phyloP scores from a whole-genome alignment of 1,140 invertebrate genomes.

The Leptopilina clavipes region DNA sequence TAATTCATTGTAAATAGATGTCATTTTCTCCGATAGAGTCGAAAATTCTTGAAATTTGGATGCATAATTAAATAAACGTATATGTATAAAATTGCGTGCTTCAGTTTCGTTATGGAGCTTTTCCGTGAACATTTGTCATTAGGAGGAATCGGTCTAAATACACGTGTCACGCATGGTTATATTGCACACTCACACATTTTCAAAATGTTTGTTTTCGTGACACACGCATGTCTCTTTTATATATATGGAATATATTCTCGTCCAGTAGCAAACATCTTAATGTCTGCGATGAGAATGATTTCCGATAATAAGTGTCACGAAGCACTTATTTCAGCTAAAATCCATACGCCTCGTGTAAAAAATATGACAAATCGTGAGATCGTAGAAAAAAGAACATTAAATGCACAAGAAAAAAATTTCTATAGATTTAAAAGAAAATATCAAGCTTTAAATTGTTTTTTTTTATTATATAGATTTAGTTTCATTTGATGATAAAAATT shows the following conservation, averaged over 20 bases:
- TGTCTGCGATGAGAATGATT: slow-evolving; percentile 19
- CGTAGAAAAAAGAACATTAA: too few relatives aligned
- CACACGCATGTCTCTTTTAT: slow-evolving; percentile 24
- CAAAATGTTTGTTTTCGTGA: slow-evolving; percentile 19
- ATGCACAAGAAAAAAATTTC: not conserved
- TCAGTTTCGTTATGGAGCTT: slow-evolving; percentile 25
- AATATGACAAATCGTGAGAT: not conserved
- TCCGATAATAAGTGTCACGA: slow-evolving; percentile 30
- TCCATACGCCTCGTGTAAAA: not conserved
- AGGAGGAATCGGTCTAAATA: slow-evolving; percentile 30
- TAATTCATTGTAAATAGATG: not conserved
- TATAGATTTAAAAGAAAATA: too few relatives aligned
- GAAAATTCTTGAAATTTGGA: slow-evolving; percentile 6
- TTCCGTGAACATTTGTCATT: slow-evolving; percentile 30
- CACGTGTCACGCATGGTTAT: slow-evolving; percentile 33
- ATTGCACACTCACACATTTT: slow-evolving; percentile 16
- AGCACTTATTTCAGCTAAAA: not conserved
- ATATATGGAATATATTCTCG: slow-evolving; percentile 3
- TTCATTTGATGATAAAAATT: too few relatives aligned
- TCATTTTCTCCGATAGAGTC: not conserved
- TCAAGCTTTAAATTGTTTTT: too few relatives aligned
- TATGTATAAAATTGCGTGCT: slow-evolving; percentile 14
- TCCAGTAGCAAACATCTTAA: slow-evolving; percentile 30
- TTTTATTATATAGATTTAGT: too few relatives aligned
- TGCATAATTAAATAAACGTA: slow-evolving; percentile 24